phyloP scores from a whole-genome alignment of 2,113 vertebrate genomes.

The human (Homo sapiens) region DNA sequence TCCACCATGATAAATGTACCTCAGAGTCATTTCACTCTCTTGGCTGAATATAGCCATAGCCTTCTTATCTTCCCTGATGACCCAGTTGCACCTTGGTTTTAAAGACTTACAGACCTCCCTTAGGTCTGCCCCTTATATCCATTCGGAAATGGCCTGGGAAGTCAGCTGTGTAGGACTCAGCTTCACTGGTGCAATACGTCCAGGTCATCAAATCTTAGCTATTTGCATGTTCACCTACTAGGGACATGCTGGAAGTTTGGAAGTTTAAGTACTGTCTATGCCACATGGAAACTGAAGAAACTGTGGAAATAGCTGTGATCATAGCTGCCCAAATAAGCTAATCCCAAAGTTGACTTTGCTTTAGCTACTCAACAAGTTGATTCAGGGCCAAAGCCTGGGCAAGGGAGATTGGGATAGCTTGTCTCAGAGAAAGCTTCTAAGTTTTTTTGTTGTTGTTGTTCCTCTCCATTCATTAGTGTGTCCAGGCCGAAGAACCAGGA shows the following conservation, averaged over 20 bases:
- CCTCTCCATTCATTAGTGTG: not conserved
- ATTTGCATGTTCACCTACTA: not conserved
- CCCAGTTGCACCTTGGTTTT: not conserved
- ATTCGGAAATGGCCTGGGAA: not conserved
- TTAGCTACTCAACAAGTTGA: not conserved
- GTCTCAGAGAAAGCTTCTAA: not conserved
- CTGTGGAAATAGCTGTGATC: not conserved
- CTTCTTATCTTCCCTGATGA: not conserved
- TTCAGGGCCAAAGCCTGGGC: not conserved
- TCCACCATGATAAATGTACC: not conserved
- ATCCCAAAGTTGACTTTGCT: not conserved
- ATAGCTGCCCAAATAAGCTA: not conserved
- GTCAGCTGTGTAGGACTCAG: not conserved
- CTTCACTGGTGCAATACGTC: not conserved
- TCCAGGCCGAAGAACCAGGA: not conserved
- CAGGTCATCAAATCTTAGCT: not conserved
- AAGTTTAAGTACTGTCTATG: not conserved
- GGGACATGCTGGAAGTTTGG: not conserved
- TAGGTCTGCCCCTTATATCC: not conserved
- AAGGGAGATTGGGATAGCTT: rapidly evolving
- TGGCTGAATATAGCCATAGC: not conserved
- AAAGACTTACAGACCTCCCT: not conserved
- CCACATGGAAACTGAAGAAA: not conserved
- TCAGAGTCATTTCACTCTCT: not conserved
- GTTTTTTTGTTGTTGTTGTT: not conserved